A percentile compares a stretch with the other conserved stretches of the same genome.
Evolutionary conservation across 2,888 invertebrate species (phyloP).

Genomic region (Platycheirus rosarum): DNA sequence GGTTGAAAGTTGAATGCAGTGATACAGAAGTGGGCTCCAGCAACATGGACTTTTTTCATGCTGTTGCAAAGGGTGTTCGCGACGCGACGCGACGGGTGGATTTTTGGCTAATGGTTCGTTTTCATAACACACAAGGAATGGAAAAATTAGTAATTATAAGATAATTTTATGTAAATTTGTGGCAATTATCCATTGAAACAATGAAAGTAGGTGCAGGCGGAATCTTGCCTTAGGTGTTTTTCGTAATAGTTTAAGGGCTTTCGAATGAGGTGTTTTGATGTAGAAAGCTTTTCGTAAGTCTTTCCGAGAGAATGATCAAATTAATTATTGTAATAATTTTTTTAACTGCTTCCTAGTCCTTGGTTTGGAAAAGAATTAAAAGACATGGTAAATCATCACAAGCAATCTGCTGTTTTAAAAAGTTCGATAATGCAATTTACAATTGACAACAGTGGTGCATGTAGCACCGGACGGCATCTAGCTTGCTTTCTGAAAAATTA

Average conservation of each 20-base stretch:
- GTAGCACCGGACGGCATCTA: too few species aligned
- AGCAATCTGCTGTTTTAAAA: too few species aligned
- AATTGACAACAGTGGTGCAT: too few species aligned
- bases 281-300: conserved; percentile 11
- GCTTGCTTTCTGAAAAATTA: too few species aligned
- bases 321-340: not conserved
- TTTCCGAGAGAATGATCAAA: conserved; percentile 8
- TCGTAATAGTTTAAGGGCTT: conserved; percentile 10
- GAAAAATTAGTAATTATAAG: conserved; percentile 49
- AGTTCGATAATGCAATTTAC: too few species aligned
- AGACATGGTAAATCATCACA: too few species aligned
- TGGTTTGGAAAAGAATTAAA: too few species aligned
- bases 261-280: not conserved
- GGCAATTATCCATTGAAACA: conserved; percentile 58
- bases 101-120: not conserved
- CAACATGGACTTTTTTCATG: conserved; percentile 34
- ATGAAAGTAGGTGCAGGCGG: conserved; percentile 34
- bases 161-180: conserved; percentile 62
- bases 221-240: conserved; percentile 5
- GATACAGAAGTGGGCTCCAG: conserved; percentile 57
- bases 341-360: too few species aligned
- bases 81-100: conserved; percentile 15
- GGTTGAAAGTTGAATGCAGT: conserved; percentile 56
- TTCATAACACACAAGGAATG: not conserved
- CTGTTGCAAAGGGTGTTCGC: conserved; percentile 41